A percentile compares a stretch with the other conserved stretches of the same genome.
phyloP scores from a whole-genome alignment of 2,888 invertebrate genomes.

The Drosophila longiperda region DNA sequence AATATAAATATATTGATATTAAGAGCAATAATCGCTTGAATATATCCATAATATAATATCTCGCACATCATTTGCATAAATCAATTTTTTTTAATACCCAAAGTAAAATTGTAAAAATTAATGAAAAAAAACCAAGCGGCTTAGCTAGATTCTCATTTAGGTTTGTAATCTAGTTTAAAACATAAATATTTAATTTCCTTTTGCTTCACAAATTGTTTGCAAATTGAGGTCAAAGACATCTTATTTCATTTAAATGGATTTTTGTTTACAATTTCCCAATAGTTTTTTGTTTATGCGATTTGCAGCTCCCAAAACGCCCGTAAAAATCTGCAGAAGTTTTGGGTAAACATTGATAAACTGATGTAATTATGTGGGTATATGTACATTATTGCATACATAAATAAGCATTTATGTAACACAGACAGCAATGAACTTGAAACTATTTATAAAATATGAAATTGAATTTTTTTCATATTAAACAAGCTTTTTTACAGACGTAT shows the following conservation, averaged over 20 bases:
- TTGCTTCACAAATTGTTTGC: not conserved
- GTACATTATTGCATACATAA: not conserved
- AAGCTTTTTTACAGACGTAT: not conserved
- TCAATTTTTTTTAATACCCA: not conserved
- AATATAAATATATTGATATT: not conserved
- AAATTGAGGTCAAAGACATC: slow-evolving; percentile 42
- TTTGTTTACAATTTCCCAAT: slow-evolving; percentile 39
- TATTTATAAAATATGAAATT: not conserved
- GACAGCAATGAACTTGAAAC: not conserved
- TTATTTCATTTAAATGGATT: slow-evolving; percentile 16
- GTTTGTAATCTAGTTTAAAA: not conserved
- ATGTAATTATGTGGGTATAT: not conserved
- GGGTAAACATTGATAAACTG: slow-evolving; percentile 19
- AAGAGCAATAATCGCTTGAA: not conserved
- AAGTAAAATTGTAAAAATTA: not conserved
- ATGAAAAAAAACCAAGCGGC: not conserved
- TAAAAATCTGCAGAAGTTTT: slow-evolving; percentile 8
- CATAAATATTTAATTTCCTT: not conserved
- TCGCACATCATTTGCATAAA: not conserved
- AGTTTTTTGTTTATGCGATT: slow-evolving; percentile 31
- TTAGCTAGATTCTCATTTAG: not conserved
- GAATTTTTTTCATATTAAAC: not conserved
- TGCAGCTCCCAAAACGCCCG: not conserved
- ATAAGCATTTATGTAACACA: not conserved
- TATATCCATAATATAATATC: not conserved